Evolutionary conservation across 2,797 vertebrate species (phyloP).

Genomic region (Hyperoplus immaculatus): DNA sequence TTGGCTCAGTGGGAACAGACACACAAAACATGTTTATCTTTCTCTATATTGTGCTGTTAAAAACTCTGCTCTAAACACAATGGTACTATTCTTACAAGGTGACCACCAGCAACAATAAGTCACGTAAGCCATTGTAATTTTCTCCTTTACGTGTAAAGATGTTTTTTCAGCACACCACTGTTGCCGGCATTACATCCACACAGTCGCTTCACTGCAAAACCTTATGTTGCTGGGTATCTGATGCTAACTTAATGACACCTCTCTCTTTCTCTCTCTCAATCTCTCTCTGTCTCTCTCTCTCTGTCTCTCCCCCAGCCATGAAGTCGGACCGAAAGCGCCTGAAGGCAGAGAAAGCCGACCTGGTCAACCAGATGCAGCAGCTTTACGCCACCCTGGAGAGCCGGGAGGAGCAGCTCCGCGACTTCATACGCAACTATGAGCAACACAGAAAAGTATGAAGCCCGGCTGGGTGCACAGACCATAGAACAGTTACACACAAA

Average conservation of each 20-base stretch:
- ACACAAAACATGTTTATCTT: too few relatives aligned
- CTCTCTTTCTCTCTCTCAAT: neutral
- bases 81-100: neutral
- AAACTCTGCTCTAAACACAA: neutral
- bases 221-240: neutral
- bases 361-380: conserved; percentile 99
- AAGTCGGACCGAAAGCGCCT: conserved; percentile 96
- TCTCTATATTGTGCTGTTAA: neutral
- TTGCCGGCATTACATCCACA: neutral
- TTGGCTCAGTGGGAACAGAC: too few relatives aligned
- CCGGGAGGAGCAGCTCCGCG: conserved; percentile 96
- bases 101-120: neutral
- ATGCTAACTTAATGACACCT: neutral
- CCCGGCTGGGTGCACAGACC: neutral
- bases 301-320: conserved; percentile 88
- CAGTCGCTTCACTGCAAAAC: neutral
- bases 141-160: neutral
- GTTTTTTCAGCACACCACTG: neutral
- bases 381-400: conserved; percentile 97
- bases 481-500: neutral
- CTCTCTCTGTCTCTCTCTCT: neutral
- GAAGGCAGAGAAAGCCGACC: conserved; percentile 95
- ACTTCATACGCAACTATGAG: conserved; percentile 98
- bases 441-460: conserved; percentile 94
- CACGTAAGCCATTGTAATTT: neutral